These are phyloP conservation scores for Listrodromus nycthemerus DNA, from an alignment of 2,888 invertebrate genomes.

Conservation along the genomic window DNA sequence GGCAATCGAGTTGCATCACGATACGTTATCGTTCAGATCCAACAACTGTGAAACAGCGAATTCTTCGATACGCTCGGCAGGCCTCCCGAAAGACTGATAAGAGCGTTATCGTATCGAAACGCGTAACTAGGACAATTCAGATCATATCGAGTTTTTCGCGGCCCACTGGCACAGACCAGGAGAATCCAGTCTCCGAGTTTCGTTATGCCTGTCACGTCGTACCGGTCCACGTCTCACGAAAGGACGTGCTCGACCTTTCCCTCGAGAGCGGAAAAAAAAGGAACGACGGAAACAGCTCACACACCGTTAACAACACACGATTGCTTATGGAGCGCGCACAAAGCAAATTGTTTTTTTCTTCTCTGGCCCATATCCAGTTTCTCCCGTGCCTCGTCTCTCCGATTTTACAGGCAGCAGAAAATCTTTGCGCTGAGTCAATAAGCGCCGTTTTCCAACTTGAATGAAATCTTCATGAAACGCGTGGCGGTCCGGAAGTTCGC, in stretches of 20 bases:
- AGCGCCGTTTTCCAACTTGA: constrained; percentile 39
- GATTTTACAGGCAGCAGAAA: constrained; percentile 10
- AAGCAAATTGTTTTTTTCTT: not conserved
- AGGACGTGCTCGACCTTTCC: constrained; percentile 24
- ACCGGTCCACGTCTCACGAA: constrained; percentile 16
- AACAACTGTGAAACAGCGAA: not conserved
- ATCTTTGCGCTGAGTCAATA: constrained; percentile 48
- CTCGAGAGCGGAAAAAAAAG: constrained; percentile 1
- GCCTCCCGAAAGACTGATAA: constrained; percentile 1
- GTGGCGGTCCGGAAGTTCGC: constrained; percentile 34
- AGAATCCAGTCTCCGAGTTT: constrained; percentile 16
- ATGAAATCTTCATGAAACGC: constrained; percentile 64
- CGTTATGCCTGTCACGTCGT: constrained; percentile 45
- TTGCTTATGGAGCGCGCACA: constrained; percentile 8
- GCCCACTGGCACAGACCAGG: constrained; percentile 6
- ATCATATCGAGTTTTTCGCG: constrained; percentile 22
- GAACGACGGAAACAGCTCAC: not conserved
- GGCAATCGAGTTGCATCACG: not conserved
- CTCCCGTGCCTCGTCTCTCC: constrained; percentile 20
- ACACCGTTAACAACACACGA: constrained; percentile 13
- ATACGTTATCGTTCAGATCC: not conserved
- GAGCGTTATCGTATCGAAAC: constrained; percentile 35
- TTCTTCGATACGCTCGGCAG: constrained; percentile 14
- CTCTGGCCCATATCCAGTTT: not conserved
- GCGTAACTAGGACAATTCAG: constrained; percentile 18